Base-by-base conservation (phyloP, 2,797 vertebrate genomes). In the Lagodon rhomboides region DNA sequence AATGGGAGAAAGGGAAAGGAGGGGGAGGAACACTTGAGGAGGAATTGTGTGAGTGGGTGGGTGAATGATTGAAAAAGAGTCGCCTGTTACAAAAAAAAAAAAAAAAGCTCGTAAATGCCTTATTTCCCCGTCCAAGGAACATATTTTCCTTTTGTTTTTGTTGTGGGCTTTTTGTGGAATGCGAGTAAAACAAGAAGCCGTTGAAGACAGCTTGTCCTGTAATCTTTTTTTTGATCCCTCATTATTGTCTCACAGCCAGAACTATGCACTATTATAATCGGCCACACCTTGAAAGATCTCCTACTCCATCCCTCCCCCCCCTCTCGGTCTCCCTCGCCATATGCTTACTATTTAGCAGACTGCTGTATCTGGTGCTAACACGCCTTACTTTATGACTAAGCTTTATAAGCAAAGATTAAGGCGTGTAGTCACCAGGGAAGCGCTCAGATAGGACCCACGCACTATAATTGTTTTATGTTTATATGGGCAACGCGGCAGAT, bases 341-440 rank as follows among this genome's bases (percentile, higher is more conserved):
- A 84, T 90, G 94, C 85, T 93, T 91, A 86, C 88, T 80, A 88
- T 95, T 93, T 87, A 86, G 91, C 84, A 75, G 85, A 59, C 69
- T 79, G 81, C 70, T 89, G 89, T 87, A 89, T 93, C 86, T 92
- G 89, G 77, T 68, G 83, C 87, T 82, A 91, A 93, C 92, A 94
- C 62, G 71, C 91, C 89, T 91, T 78, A 61, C 91, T 94, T 94
- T 93, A 95, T 95, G 94, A 95, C 90, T 94, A 89, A 91, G 84
- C 84, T 94, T 94, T 91, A 93, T 89, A 93, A 89, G 88, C 76
- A 90, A 86, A 89, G 89, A 94, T 92, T 91, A 94, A 94, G 92
- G 90, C 47, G 75, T 93, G 90, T 83, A 92, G 92, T 93, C 93
- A 93, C 83, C 53, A 49, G 91, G 85, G 87, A 93, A 90, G 85